Base-by-base conservation (phyloP, 2,797 vertebrate species). In the Tiaroga cobitis region DNA sequence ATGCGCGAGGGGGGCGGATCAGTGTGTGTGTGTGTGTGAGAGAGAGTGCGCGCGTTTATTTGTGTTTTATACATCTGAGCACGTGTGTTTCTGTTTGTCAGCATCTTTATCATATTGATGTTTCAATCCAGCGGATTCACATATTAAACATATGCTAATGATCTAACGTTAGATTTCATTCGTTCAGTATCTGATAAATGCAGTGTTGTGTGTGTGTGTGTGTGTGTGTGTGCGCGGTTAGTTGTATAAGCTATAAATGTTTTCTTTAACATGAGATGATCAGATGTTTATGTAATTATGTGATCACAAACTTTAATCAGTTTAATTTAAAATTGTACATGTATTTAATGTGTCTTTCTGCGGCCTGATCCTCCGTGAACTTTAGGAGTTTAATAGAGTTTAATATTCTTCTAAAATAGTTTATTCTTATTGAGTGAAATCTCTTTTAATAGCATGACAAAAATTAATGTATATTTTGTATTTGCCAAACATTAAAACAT, bases 1-100 rank as follows among this genome's bases (percentile, higher is more conserved):
- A 90, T 92, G 94, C 92, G 93, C 88, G 91, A 94, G 90, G 95
- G 95, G 94, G 95, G 95, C 93, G 93, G 95, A 93, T 91, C 93
- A 86, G 86, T 39, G 26, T 37, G 29, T 15, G 61, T 3, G 34
- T 11, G 32, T n/a, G 34, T 54, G 34, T 37, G 41, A 3, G 43
- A 13, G 43, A 13, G 11, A 43, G 43, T 0, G 7, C 1, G 16
- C 3, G 41, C 5, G 37, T 1, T 39, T 34, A 51, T 61, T 16
- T 34, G 56, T 29, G 43, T 65, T 2, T 78, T 37, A 24, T 61
- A 4, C 11, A 24, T 29, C 39, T 15, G 37, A 26, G 77, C 37
- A 5, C 8, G 61, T 3, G 51, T 37, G 59, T 26, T 8, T 46
- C 5, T 10, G n/a, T 46, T 3, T 10, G n/a, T 16, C 10, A 63